These are phyloP conservation scores for Morpho achilles DNA, from an alignment of 2,888 invertebrate species.

Conservation along the genomic window DNA sequence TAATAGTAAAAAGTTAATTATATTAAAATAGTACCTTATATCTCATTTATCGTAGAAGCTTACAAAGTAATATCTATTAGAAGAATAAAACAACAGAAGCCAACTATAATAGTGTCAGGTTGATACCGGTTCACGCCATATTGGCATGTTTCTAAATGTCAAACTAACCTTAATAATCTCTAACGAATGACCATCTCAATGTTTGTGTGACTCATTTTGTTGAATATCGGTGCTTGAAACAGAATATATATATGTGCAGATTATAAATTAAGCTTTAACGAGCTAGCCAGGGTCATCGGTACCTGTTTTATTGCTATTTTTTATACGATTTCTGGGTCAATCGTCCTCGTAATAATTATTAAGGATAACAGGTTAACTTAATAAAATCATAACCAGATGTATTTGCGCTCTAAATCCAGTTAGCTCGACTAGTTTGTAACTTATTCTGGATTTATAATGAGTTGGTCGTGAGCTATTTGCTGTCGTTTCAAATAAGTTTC, in stretches of 20 bases:
- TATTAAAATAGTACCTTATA: no score
- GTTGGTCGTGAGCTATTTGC: no score
- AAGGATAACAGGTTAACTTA: no score
- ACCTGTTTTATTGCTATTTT: neutral
- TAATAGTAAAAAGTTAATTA: no score
- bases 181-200: conserved; percentile 15
- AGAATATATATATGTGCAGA: conserved; percentile 7
- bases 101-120: neutral
- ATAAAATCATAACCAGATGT: no score
- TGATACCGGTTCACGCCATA: conserved; percentile 13
- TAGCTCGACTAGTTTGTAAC: neutral
- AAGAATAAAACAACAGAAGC: no score
- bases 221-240: conserved; percentile 12
- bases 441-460: no score
- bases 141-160: conserved; percentile 20
- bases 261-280: conserved; percentile 6
- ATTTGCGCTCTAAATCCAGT: neutral
- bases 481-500: no score
- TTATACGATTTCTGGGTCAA: no score
- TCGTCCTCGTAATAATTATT: no score
- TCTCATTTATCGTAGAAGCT: no score
- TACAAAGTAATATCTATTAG: no score
- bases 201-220: conserved; percentile 14
- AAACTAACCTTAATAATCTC: conserved; percentile 22
- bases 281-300: conserved; percentile 2